Evolutionary conservation across 1,140 invertebrate species (phyloP).

Genomic region (Kradibia gibbosae): DNA sequence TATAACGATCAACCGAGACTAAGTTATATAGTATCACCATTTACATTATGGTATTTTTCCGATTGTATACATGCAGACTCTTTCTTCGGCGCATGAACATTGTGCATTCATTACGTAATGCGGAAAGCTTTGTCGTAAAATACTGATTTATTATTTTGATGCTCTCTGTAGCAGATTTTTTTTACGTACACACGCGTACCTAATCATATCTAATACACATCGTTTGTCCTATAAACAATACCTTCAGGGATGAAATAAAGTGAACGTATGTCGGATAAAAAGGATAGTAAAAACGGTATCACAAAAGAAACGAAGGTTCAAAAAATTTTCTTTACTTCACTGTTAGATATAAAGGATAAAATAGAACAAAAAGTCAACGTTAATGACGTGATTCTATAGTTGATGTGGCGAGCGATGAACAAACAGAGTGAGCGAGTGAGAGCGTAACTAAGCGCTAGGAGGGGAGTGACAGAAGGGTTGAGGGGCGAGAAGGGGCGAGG

Average conservation of each 20-base stretch:
- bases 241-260: background rate
- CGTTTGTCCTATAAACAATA: background rate
- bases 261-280: background rate
- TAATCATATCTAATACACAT: background rate
- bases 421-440: background rate
- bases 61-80: slow-evolving; percentile 2
- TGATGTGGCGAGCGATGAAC: background rate
- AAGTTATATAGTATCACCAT: slow-evolving; percentile 59
- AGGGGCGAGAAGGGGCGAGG: background rate
- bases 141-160: slow-evolving; percentile 21
- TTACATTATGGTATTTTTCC: background rate
- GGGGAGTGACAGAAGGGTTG: background rate
- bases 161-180: background rate
- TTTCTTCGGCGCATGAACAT: background rate
- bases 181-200: background rate
- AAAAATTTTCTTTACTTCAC: background rate
- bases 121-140: background rate
- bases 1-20: slow-evolving; percentile 62
- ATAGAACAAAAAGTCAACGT: background rate
- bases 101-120: background rate
- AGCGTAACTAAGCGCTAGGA: background rate
- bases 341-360: background rate
- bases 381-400: slow-evolving; percentile 39
- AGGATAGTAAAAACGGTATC: background rate
- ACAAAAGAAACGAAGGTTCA: background rate